Conservation (phyloP, 2,113 vertebrate genomes). For the Halichoeres trimaculatus region DNA sequence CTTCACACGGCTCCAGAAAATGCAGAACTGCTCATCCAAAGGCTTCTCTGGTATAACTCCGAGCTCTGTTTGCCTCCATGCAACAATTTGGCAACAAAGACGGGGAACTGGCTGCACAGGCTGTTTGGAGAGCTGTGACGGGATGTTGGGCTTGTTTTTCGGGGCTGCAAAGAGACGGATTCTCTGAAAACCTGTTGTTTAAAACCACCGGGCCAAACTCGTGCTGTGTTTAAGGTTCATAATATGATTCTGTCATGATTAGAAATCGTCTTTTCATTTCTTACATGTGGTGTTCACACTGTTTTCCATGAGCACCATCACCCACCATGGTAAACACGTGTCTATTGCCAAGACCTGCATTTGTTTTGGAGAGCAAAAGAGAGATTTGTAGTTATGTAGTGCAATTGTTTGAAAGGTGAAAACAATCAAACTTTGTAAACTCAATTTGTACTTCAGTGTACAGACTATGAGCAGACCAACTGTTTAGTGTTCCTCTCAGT, state of each 20-base stretch:
- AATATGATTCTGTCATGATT: background rate
- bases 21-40: slow-evolving; percentile 17
- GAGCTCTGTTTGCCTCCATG: slow-evolving; percentile 6
- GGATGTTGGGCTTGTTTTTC: slow-evolving; percentile 9
- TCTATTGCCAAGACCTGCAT: no score
- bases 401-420: no score
- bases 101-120: slow-evolving; percentile 16
- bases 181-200: slow-evolving; percentile 20
- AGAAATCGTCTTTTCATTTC: background rate
- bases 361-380: no score
- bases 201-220: slow-evolving; percentile 1
- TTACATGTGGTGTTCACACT: no score
- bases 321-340: no score
- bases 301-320: no score
- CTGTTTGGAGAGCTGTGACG: slow-evolving; percentile 45
- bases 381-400: no score
- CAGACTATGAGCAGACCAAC: no score
- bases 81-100: slow-evolving; percentile 25
- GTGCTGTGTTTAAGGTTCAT: background rate
- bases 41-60: slow-evolving; percentile 10
- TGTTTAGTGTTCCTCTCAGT: no score
- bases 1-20: slow-evolving; percentile 5
- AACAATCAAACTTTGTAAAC: no score
- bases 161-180: background rate
- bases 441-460: no score